Percentiles rank a stretch among this genome's conserved stretches.
Conservation (phyloP, 2,113 vertebrate genomes). For the Paramormyrops kingsleyae region DNA sequence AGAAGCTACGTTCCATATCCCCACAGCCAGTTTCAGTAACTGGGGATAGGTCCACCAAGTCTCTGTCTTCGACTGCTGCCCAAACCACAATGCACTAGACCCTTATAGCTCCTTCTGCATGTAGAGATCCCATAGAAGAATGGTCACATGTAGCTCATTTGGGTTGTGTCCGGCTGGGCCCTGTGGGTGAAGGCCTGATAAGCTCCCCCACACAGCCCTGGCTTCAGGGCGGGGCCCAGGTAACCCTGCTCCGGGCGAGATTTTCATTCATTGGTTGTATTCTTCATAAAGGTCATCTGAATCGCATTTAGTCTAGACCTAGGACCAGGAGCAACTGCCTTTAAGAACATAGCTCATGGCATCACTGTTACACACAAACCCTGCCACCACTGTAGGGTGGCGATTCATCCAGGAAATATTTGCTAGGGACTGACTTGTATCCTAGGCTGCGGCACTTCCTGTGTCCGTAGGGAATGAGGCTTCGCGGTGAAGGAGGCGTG, state of each 20-base stretch:
- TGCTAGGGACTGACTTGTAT: constrained; percentile 77
- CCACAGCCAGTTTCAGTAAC: background rate
- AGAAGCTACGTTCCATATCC: background rate
- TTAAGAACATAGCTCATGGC: background rate
- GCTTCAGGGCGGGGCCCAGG: background rate
- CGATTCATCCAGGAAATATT: background rate
- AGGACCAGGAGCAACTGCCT: background rate
- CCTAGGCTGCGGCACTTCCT: constrained; percentile 97
- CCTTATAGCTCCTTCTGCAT: background rate
- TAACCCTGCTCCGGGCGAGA: background rate
- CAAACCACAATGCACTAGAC: background rate
- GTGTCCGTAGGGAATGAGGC: constrained; percentile 85
- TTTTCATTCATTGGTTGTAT: background rate
- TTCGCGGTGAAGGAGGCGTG: constrained; percentile 86
- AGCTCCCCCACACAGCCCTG: background rate
- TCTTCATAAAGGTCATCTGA: background rate
- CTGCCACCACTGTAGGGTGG: background rate
- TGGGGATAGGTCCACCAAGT: background rate
- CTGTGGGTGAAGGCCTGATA: background rate
- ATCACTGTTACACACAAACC: background rate
- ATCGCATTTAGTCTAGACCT: background rate
- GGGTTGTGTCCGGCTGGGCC: background rate
- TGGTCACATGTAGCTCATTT: background rate
- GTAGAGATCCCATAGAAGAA: background rate
- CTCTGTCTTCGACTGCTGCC: background rate